phyloP scores from a whole-genome alignment of 2,113 vertebrate genomes.

The Uropsilus gracilis region DNA sequence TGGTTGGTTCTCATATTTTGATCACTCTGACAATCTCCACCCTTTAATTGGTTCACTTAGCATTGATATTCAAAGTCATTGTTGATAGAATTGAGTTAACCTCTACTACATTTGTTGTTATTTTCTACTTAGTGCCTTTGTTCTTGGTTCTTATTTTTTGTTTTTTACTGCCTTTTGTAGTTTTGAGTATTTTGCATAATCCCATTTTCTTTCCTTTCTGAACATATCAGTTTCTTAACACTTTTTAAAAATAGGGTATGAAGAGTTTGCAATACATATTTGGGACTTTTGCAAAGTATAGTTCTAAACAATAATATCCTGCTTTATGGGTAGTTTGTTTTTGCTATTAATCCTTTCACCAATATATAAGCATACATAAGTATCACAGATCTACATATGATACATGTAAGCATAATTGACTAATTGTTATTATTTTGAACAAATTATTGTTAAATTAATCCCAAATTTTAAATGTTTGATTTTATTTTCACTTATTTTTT shows the following conservation, averaged over 20 bases:
- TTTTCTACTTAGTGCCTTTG: neutral
- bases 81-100: neutral
- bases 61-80: neutral
- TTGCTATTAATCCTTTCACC: neutral
- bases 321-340: neutral
- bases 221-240: neutral
- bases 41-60: neutral
- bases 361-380: neutral
- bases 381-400: no score
- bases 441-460: neutral
- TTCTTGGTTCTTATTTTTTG: neutral
- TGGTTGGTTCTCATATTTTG: neutral
- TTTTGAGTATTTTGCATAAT: neutral
- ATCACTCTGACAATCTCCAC: neutral
- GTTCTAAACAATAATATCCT: no score
- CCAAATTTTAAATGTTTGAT: neutral
- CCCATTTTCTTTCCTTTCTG: neutral
- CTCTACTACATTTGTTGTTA: neutral
- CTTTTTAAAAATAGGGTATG: no score
- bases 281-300: no score
- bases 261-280: no score
- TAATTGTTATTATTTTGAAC: neutral
- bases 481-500: neutral
- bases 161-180: neutral
- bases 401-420: no score